A percentile compares a stretch with the other conserved stretches of the same genome.
phyloP scores from a whole-genome alignment of 2,888 invertebrate genomes.

The Sturmia bella region DNA sequence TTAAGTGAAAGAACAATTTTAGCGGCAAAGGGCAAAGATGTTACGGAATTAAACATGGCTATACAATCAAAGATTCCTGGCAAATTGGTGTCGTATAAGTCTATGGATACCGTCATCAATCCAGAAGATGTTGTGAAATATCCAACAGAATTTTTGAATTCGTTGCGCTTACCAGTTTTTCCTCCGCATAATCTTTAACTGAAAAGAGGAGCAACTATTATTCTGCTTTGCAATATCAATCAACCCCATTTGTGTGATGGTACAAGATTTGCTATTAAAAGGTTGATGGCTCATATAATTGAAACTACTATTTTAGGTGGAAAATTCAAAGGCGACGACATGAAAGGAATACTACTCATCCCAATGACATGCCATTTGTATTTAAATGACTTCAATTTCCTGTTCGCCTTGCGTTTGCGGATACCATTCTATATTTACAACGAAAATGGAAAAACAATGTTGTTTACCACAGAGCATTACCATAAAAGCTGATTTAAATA shows the following conservation, averaged over 20 bases:
- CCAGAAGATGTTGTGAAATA: constrained; percentile 26
- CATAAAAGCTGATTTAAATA: no score
- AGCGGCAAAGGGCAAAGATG: no score
- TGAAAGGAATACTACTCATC: no score
- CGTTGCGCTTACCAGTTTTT: constrained; percentile 52
- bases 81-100: no score
- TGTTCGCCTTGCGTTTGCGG: no score
- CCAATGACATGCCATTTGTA: constrained; percentile 48
- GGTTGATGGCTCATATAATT: constrained; percentile 58
- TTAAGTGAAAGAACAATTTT: no score
- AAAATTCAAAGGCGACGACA: constrained; percentile 58
- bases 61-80: no score
- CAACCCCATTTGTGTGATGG: constrained; percentile 58
- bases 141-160: constrained; percentile 65
- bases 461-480: no score
- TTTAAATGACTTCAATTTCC: constrained; percentile 54
- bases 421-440: no score
- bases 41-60: no score
- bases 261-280: constrained; percentile 39
- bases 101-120: no score
- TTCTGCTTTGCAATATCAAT: constrained; percentile 61
- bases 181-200: constrained; percentile 50
- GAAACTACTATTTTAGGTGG: constrained; percentile 60
- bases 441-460: no score
- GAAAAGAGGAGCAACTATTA: constrained; percentile 41